Base-by-base conservation (phyloP, 2,113 vertebrate species). In the Neopipo cinnamomea region DNA sequence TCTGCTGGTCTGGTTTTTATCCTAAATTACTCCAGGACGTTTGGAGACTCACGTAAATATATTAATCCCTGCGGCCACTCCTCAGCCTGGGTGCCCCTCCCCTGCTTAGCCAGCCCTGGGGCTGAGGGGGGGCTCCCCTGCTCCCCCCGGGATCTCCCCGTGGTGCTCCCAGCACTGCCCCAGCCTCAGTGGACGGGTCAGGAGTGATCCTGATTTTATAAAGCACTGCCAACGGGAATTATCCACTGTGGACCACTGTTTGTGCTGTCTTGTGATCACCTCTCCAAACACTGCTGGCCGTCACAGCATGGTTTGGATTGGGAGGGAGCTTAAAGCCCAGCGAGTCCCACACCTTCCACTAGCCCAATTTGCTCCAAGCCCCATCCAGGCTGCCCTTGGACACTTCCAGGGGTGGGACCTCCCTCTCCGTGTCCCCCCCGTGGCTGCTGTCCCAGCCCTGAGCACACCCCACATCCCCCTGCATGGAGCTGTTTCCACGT, bases 401-500 rank as follows among this genome's bases (percentile, higher is more conserved):
- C 22, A 20, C 9, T 49, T 70, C 12, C 41, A 84, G 25, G 12
- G 22, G 5, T 55, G 41, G 31, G 25, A 56, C 7, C 42, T 19
- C 65, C 35, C 27, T 37, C 27, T 49, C 49, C 63, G 3, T 17
- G 75, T n/a, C 67, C 44, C 59, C 27, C 62, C 66, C 74, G 59
- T 6, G 0, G 66, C 44, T 55, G 31, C 37, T 74, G 76, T 72
- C 75, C 86, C 72, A 90, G 85, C 53, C 85, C 70, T 8, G 17
- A 73, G 37, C 42, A 58, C 37, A 72, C 33, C 1, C 8, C 55
- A 15, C 47, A 7, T 62, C 53, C 39, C 35, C 70, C 92, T 77
- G 70, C 19, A 49, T 79, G n/a, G 79, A 93, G 50, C 39, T 95
- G 93, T 96, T 98, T 96, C 96, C 96, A 97, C 58, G 47, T 83